phyloP scores from a whole-genome alignment of 2,113 vertebrate species.

The Myotis brandtii region DNA sequence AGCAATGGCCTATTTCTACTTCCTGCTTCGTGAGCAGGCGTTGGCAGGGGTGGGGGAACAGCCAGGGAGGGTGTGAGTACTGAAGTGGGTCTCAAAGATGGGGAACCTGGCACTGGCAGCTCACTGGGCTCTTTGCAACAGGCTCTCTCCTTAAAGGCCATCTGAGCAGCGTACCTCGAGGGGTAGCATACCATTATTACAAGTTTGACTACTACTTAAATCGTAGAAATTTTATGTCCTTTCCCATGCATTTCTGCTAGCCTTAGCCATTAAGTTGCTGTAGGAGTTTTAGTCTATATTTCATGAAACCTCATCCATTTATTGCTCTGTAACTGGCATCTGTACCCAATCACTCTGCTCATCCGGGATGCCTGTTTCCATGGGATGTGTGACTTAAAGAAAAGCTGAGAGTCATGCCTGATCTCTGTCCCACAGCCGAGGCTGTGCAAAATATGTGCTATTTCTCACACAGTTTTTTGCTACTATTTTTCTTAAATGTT shows the following conservation, averaged over 20 bases:
- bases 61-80: not conserved
- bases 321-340: not conserved
- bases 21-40: too few species aligned
- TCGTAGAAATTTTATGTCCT: not conserved
- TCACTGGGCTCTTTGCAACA: not conserved
- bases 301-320: not conserved
- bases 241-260: not conserved
- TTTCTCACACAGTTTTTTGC: conserved; percentile 23
- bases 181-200: not conserved
- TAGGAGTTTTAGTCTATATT: conserved; percentile 2
- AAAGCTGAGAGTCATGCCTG: not conserved
- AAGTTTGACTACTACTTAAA: not conserved
- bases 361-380: not conserved
- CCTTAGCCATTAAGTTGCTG: not conserved
- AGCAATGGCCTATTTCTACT: too few species aligned
- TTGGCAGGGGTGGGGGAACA: too few species aligned
- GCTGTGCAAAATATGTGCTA: not conserved
- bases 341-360: not conserved
- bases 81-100: not conserved
- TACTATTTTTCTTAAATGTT: conserved; percentile 9
- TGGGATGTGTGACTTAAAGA: not conserved
- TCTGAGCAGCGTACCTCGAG: not conserved
- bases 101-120: not conserved
- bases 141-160: not conserved
- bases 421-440: not conserved